Conservation (phyloP, 2,888 invertebrate species). For the Sussaba pulchella region DNA sequence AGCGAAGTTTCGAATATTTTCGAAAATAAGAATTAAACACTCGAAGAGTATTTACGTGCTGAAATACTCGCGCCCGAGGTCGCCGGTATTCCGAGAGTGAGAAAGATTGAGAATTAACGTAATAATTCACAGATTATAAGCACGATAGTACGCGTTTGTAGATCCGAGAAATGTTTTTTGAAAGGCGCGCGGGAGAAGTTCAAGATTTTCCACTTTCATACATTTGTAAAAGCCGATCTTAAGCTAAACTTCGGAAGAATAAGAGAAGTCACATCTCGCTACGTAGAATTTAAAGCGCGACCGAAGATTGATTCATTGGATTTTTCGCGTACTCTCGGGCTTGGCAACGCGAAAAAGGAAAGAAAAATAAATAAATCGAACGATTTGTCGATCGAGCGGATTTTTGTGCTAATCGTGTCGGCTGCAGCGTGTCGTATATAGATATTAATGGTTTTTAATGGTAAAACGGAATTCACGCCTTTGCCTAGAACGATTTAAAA, state of each 20-base stretch:
- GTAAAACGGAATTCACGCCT: conserved; percentile 55
- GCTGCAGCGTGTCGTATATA: conserved; percentile 9
- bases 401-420: neutral
- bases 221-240: conserved; percentile 62
- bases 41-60: conserved; percentile 23
- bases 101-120: conserved; percentile 42
- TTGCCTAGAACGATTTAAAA: conserved; percentile 20
- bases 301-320: too few relatives aligned
- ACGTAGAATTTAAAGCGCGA: conserved; percentile 14
- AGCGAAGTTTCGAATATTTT: conserved; percentile 35
- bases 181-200: conserved; percentile 7
- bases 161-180: neutral
- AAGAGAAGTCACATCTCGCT: conserved; percentile 28
- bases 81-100: conserved; percentile 43
- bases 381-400: neutral
- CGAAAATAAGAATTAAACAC: neutral
- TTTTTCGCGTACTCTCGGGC: conserved; percentile 28
- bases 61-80: conserved; percentile 24
- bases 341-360: conserved; percentile 2
- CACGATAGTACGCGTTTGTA: neutral
- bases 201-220: conserved; percentile 68
- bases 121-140: too few relatives aligned
- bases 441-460: conserved; percentile 33
- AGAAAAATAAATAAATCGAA: neutral
- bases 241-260: conserved; percentile 18